Base-by-base conservation (phyloP, 1,140 invertebrate genomes). In the Manduca sexta region DNA sequence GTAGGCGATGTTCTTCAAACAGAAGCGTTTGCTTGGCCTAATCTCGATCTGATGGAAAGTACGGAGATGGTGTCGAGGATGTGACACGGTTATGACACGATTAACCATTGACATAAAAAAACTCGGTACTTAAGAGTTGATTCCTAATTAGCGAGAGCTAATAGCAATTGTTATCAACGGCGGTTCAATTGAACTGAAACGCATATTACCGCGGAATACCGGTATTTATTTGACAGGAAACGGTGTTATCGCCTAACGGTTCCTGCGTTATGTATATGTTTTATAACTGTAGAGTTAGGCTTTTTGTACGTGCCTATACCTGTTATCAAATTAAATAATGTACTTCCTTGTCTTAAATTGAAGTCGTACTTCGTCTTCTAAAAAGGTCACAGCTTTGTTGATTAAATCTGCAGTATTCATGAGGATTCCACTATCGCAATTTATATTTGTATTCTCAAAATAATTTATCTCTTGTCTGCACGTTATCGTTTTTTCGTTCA, bases 211-310 rank as follows among this genome's bases (percentile, higher is more conserved):
- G 12, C 21, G 39, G 35, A 48, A 51, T 52, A 49, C 29, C 42
- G 40, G 34, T 42, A 17, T 29, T 35, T 38, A 39, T 52, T 53
- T 17, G 42, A 42, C 52, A 54, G 55, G 60, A 63, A 62, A 63
- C 18, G 12, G 47, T 43, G 55, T 39, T 54, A 57, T 57, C 47
- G 46, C 44, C 18, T 62, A 62, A 58, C 52, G 45, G 58, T 52
- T 53, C 26, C 42, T 52, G 11, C 12, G 16, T 38, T 38, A 38
- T 38, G 1, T 26, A 26, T 26, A 4, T 38, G 33, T 34, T 34
- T 38, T 38, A 3, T 38, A 38, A 38, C 35, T 38, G 14, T 38
- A 38, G 14, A 3, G 10, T 4, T 38, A 16, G 13, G 35, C 15
- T 38, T 38, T 38, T 8, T 38, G 35, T 35, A 12, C 2, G 14